Evolutionary conservation across 1,140 invertebrate species (phyloP), one percentile per base, ranked within the genome.

Genomic region (Mylabris phalerata): DNA sequence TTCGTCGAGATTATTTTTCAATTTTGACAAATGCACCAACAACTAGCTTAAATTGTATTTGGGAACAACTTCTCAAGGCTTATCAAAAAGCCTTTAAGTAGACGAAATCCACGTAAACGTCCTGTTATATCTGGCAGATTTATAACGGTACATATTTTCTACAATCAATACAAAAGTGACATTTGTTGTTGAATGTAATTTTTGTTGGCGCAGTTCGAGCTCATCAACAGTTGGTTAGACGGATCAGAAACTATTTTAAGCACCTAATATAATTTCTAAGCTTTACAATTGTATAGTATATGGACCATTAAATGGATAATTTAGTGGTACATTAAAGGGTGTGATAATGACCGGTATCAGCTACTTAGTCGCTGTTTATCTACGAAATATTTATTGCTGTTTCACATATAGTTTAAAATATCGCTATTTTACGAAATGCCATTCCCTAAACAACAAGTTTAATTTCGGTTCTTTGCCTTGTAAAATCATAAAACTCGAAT

Each of bases 91-190:
- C 63, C 57, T 55, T 62, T 62, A 62, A 62, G 63, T 58, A 65
- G 47, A 65, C 57, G 55, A 60, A 62, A 65, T 65, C 63, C 63
- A 65, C 62, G 62, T 62, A 65, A 65, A 65, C 55, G 63, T 62
- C 60, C 62, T 62, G 63, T 65, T 65, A 65, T 57, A 65, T 62
- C 54, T 57, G 19, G 1, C 19, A 19, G 19, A 19, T 19, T 19
- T 19, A 19, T 19, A 19, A 19, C 19, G 19, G 19, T 19, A 19
- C 19, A 19, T 19, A 19, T 19, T 19, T 19, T 19, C 19, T 19
- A 19, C 19, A 19, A 19, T 19, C 19, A 19, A 19, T 19, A 19
- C 19, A 19, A 19, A 19, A 19, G 19, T 19, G 19, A 19, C 19
- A 19, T 19, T 19, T 19, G 19, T 19, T 19, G 19, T 19, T 19